Evolutionary conservation across 2,888 invertebrate species (phyloP).

Genomic region (Chamaedrilus cognettii): DNA sequence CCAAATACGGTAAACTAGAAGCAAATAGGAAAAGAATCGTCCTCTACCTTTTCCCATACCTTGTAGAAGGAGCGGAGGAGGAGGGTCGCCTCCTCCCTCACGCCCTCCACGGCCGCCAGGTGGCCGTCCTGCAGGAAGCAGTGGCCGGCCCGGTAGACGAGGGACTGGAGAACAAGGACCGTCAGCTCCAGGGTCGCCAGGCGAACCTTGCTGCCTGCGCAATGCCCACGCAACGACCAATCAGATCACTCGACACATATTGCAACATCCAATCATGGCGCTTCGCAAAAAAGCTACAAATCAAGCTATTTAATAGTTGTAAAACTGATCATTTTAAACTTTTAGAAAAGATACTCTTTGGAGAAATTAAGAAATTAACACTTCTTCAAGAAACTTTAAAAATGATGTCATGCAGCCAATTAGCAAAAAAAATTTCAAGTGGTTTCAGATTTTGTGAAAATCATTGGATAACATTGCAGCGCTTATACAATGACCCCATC

Average conservation of each 20-base stretch:
- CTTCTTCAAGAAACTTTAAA: too few species aligned
- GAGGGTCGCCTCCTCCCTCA: slow-evolving; percentile 79
- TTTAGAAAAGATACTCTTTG: background rate
- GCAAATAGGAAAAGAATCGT: background rate
- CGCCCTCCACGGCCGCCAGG: slow-evolving; percentile 70
- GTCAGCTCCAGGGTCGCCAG: slow-evolving; percentile 90
- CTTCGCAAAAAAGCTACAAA: slow-evolving; percentile 4
- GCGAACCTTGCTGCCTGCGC: slow-evolving; percentile 77
- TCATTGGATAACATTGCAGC: too few species aligned
- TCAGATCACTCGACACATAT: too few species aligned
- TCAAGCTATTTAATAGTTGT: background rate
- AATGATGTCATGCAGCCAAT: too few species aligned
- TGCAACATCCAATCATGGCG: too few species aligned
- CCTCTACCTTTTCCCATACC: slow-evolving; percentile 57
- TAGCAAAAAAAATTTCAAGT: too few species aligned
- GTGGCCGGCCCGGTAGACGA: slow-evolving; percentile 63
- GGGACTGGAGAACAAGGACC: slow-evolving; percentile 75
- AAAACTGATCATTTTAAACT: background rate
- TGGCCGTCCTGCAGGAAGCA: slow-evolving; percentile 71
- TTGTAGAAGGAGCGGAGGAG: slow-evolving; percentile 90
- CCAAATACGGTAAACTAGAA: too few species aligned
- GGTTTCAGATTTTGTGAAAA: too few species aligned
- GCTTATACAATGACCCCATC: too few species aligned
- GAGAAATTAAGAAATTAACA: too few species aligned
- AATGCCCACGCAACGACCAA: background rate